phyloP scores from a whole-genome alignment of 2,113 vertebrate genomes.

The Calidris pugnax region DNA sequence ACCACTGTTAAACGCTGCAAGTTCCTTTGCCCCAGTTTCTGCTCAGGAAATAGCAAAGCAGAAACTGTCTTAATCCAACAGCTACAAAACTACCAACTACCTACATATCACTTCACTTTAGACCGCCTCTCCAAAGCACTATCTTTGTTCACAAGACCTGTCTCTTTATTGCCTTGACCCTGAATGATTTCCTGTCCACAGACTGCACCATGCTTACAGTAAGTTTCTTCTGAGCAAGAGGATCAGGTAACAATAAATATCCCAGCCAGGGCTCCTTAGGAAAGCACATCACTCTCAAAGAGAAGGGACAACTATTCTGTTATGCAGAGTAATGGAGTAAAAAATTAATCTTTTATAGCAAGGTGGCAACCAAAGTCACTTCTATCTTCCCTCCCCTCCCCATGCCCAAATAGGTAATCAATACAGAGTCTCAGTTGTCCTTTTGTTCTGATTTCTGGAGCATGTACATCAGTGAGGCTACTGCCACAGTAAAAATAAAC shows the following conservation, averaged over 20 bases:
- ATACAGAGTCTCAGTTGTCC: neutral
- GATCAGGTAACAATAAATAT: neutral
- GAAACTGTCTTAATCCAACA: neutral
- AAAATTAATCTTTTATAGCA: neutral
- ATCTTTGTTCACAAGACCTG: neutral
- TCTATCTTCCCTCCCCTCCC: neutral
- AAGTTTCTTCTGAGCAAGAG: neutral
- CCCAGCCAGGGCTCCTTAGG: neutral
- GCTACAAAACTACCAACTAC: neutral
- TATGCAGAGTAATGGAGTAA: neutral
- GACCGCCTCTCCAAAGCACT: neutral
- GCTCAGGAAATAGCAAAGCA: neutral
- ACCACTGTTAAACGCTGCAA: neutral
- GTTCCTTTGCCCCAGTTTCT: neutral
- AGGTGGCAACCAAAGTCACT: neutral
- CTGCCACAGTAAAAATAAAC: neutral
- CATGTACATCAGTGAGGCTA: neutral
- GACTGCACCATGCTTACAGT: neutral
- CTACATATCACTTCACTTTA: neutral
- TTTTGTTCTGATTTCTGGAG: neutral
- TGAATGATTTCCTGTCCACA: neutral
- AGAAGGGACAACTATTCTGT: neutral
- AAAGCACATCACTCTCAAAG: neutral
- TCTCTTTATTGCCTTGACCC: neutral
- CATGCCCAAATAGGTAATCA: neutral